phyloP scores from a whole-genome alignment of 2,113 vertebrate species.

The Cryptomyrus ogoouensis region DNA sequence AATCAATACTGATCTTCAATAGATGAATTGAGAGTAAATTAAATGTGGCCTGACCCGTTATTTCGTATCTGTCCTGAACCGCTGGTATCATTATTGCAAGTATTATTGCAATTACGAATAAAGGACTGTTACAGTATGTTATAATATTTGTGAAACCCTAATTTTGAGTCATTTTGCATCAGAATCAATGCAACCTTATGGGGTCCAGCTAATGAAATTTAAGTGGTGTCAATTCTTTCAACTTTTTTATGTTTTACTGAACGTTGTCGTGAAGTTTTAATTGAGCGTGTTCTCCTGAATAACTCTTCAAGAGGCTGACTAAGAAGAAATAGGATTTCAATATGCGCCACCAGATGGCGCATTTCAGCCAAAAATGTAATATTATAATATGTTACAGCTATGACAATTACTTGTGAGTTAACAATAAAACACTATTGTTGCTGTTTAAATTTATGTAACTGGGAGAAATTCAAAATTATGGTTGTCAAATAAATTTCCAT shows the following conservation, averaged over 20 bases:
- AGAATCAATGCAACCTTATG: background rate
- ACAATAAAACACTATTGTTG: background rate
- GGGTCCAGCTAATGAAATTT: background rate
- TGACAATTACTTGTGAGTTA: background rate
- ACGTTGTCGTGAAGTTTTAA: background rate
- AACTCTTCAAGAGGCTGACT: background rate
- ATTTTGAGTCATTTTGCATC: background rate
- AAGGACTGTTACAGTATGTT: background rate
- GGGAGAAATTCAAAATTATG: background rate
- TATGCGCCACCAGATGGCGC: conserved; percentile 5
- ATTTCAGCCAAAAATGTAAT: background rate
- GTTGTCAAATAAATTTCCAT: background rate
- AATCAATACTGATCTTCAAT: conserved; percentile 12
- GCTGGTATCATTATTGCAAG: background rate
- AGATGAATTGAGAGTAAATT: background rate
- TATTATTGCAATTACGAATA: background rate
- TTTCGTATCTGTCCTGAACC: background rate
- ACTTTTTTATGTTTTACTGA: background rate
- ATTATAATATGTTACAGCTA: background rate
- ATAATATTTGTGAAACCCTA: background rate
- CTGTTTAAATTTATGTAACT: background rate
- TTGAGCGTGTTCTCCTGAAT: background rate
- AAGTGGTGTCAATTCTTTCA: background rate
- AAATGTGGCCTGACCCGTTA: background rate
- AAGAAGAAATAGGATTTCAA: background rate